Base-by-base conservation (phyloP, 2,113 vertebrate species). In the Corydoras maculifer region DNA sequence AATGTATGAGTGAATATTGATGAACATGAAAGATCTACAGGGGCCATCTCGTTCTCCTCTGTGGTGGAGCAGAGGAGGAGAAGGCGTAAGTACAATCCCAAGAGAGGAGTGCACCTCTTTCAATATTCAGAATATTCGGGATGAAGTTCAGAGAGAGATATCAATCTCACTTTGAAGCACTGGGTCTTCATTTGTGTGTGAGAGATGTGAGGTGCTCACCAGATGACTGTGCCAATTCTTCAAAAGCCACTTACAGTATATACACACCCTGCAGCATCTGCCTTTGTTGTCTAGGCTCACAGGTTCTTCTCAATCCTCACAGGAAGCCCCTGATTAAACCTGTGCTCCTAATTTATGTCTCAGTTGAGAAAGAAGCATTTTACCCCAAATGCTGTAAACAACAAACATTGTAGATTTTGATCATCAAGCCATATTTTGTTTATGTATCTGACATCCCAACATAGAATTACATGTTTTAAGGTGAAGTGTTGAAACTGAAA, bases 101-200 rank as follows among this genome's bases (percentile, higher is more conserved):
- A 63, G 72, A 91, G 90, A 90, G 82, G 77, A 79, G 71, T 79
- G 82, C 84, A 90, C 78, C 86, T 86, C 87, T 84, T 85, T 92
- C 87, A 89, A 89, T 91, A 93, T 93, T 92, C 90, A 90, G 84
- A 91, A 91, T 90, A 89, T 83, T 88, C 88, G 84, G 86, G 85
- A 86, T 91, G 87, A 93, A 92, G 86, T 88, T 88, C 86, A 87
- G 86, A 87, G 89, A 87, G 89, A 90, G 88, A 88, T 92, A 94
- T 93, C 92, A 92, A 92, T 94, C 93, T 95, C 91, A 93, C 91
- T 94, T 91, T 92, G 88, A 89, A 84, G 81, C 83, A 81, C 69
- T 79, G 77, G 79, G 89, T 81, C 84, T 90, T 91, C 87, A 92
- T 92, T 93, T 92, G 90, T 92, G 91, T 91, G 88, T 74, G 86